phyloP scores from a whole-genome alignment of 2,888 invertebrate species.

The Apomyelois bistriatella region DNA sequence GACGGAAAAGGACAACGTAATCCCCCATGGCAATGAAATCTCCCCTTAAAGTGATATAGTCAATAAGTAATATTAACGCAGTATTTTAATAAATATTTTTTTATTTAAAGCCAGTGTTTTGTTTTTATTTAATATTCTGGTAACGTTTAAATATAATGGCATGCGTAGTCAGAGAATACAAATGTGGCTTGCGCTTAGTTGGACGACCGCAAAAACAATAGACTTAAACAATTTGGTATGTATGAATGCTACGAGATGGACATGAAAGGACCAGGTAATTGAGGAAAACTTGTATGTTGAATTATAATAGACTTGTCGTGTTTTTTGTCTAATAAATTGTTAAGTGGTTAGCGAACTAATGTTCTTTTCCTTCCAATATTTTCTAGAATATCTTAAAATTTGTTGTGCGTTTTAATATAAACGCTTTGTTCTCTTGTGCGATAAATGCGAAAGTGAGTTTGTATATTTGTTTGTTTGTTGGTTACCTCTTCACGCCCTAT shows the following conservation, averaged over 20 bases:
- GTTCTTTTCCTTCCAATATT: no score
- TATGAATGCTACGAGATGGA: background rate
- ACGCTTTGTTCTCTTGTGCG: no score
- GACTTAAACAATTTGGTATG: conserved; percentile 28
- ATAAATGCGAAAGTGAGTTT: no score
- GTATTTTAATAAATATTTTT: conserved; percentile 74
- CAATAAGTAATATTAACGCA: conserved; percentile 60
- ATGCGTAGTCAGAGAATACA: conserved; percentile 41
- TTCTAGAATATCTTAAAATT: no score
- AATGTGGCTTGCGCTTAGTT: conserved; percentile 32
- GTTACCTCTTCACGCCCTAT: no score
- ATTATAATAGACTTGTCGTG: conserved; percentile 12
- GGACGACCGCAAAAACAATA: conserved; percentile 43
- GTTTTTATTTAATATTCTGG: conserved; percentile 43
- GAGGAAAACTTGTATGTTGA: conserved; percentile 2
- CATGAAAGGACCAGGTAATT: background rate
- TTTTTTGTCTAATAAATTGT: background rate
- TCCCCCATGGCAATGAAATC: conserved; percentile 61
- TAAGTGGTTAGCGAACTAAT: no score
- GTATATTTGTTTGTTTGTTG: no score
- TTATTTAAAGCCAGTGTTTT: conserved; percentile 50
- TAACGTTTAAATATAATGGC: conserved; percentile 33
- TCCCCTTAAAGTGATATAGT: conserved; percentile 63
- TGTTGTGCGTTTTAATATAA: no score
- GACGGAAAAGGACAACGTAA: conserved; percentile 58